phyloP scores from a whole-genome alignment of 1,140 invertebrate species.

The Oncopodura yosiiana region DNA sequence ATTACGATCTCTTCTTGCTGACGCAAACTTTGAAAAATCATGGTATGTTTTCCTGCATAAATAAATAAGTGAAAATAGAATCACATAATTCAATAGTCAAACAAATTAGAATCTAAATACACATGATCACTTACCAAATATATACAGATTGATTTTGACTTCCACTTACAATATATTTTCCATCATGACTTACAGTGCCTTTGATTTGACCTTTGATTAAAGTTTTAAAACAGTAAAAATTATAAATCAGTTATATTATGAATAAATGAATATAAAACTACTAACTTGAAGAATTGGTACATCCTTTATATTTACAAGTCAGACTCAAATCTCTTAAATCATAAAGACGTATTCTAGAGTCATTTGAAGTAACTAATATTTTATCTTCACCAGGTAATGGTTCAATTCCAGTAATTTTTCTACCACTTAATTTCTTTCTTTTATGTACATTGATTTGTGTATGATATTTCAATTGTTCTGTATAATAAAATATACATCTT shows the following conservation, averaged over 20 bases:
- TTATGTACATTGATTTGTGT: slow-evolving; percentile 91
- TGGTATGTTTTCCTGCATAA: slow-evolving; percentile 81
- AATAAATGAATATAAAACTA: no score
- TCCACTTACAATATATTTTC: slow-evolving; percentile 92
- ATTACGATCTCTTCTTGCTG: slow-evolving; percentile 85
- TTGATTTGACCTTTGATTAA: slow-evolving; percentile 95
- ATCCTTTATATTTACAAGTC: slow-evolving; percentile 93
- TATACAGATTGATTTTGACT: slow-evolving; percentile 98
- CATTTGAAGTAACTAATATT: slow-evolving; percentile 95
- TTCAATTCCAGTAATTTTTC: slow-evolving; percentile 96
- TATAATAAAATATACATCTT: slow-evolving; percentile 94
- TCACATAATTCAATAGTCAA: not conserved
- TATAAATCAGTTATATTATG: no score
- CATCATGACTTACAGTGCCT: slow-evolving; percentile 81
- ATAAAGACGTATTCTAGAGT: slow-evolving; percentile 91
- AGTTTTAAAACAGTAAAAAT: no score
- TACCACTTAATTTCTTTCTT: slow-evolving; percentile 84
- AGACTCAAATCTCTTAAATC: slow-evolving; percentile 90
- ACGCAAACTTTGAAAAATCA: slow-evolving; percentile 90
- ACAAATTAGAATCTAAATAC: not conserved
- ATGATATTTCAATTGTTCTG: slow-evolving; percentile 95
- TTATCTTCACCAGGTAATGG: slow-evolving; percentile 93
- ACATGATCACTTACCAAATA: slow-evolving; percentile 89
- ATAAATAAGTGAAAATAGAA: not conserved
- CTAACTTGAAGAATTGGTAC: slow-evolving; percentile 89